Base-by-base conservation (phyloP, 2,888 invertebrate species). In the Dasysyrphus tricinctus region DNA sequence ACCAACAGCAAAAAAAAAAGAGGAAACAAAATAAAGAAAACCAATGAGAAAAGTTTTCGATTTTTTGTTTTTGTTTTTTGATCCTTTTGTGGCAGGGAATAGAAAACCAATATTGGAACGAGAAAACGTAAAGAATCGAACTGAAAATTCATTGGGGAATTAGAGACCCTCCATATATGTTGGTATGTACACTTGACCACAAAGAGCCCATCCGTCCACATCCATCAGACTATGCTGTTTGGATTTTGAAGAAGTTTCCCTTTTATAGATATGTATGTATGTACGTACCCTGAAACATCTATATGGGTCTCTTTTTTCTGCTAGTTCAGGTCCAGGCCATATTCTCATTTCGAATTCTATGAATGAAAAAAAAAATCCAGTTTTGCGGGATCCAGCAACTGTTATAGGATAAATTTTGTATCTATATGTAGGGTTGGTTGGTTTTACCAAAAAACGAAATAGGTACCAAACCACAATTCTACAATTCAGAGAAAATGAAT, bases 141-240 rank as follows among this genome's bases (percentile, higher is more conserved):
- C 78, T 75, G 82, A 86, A 86, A 86, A 81, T 86, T 82, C 86
- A 86, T 86, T 82, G 78, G 86, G 86, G 86, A 86, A 86, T 82
- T 86, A 81, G 75, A 72, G 24, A 69, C 51, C 69, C 51, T 86
- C 75, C 24, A 24, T 24, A 24, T 24, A 24, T 24, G 24, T 24
- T 2, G 2, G 2, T 47, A 49, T 24, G 37, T 51, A 51, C 39
- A 69, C 69, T 78, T 65, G 34, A 72, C 81, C 81, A 65, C 44
- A 75, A 81, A 82, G 70, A 78, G 72, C 70, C 81, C 73, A 70
- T 74, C 77, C 77, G 67, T 67, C 67, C 67, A 54, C 61, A 77
- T 80, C 73, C 73, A 70, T 85, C 81, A 85, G 70, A 57, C 65
- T 49, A 69, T 49, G 16, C n/a, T 65, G 65, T 47, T 65, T 47